Percentiles rank a stretch among this genome's conserved stretches.
Evolutionary conservation across 37 sponge, comb jelly and placozoan species (phyloP).

Genomic region (Crambe crambe): DNA sequence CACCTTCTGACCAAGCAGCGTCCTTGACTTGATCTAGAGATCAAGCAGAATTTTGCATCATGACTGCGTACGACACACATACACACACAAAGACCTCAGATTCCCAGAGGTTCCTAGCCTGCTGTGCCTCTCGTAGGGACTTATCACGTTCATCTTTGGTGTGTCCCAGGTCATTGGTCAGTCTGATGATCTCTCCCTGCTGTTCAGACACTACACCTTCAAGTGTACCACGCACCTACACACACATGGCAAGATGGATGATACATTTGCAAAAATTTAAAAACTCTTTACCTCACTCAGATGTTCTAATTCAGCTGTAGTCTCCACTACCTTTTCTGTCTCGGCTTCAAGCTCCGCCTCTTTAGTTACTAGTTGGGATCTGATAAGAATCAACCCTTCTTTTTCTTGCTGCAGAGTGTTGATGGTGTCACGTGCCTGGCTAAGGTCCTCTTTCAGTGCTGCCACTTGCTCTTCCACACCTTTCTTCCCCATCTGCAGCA

Average conservation of each 20-base stretch:
- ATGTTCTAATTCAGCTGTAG: not conserved
- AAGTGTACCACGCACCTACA: conserved; percentile 17
- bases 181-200: conserved; percentile 13
- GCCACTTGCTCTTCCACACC: not conserved
- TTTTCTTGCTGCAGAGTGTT: not conserved
- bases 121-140: not conserved
- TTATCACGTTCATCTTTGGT: not conserved
- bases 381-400: not conserved
- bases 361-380: not conserved
- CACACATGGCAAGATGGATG: not conserved
- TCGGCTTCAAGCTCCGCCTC: not conserved
- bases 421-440: not conserved
- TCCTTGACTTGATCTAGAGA: conserved; percentile 65
- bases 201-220: not conserved
- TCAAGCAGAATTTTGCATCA: no score
- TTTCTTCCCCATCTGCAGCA: not conserved
- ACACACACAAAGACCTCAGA: no score
- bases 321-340: not conserved
- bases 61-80: no score
- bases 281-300: conserved; percentile 19
- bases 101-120: conserved; percentile 66
- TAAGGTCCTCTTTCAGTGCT: not conserved
- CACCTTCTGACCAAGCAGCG: conserved; percentile 69
- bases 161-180: not conserved
- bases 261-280: no score